These are phyloP conservation scores for Herminia tarsipennalis DNA, from an alignment of 2,888 invertebrate genomes.

Conservation along the genomic window DNA sequence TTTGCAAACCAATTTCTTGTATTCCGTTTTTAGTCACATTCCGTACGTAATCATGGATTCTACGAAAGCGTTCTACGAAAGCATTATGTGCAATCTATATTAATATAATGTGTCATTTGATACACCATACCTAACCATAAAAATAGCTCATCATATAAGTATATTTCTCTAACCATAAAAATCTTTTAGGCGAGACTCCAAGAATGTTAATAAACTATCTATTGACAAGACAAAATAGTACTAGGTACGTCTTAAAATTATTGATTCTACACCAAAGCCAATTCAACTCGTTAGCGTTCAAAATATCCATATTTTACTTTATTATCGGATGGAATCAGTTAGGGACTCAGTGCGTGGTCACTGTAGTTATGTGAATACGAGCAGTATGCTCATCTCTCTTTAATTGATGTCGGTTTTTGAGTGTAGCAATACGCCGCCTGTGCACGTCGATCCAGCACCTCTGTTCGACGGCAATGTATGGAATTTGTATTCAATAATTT, in stretches of 20 bases:
- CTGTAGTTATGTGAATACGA: slow-evolving; percentile 37
- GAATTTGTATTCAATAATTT: slow-evolving; percentile 80
- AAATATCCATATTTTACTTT: slow-evolving; percentile 8
- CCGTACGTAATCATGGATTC: too few relatives aligned
- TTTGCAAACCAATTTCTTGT: too few relatives aligned
- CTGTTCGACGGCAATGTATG: slow-evolving; percentile 69
- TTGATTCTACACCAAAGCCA: slow-evolving; percentile 4
- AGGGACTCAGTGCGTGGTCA: slow-evolving; percentile 23
- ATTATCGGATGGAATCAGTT: slow-evolving; percentile 6
- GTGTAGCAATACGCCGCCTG: slow-evolving; percentile 71
- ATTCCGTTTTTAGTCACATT: too few relatives aligned
- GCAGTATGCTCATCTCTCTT: slow-evolving; percentile 66
- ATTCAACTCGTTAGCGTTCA: slow-evolving; percentile 11
- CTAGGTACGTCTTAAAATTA: slow-evolving; percentile 2
- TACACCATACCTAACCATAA: too few relatives aligned
- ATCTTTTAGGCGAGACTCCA: too few relatives aligned
- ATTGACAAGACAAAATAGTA: too few relatives aligned
- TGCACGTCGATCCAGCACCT: slow-evolving; percentile 65
- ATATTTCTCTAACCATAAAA: too few relatives aligned
- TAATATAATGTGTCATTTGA: too few relatives aligned
- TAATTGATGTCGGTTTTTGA: slow-evolving; percentile 83
- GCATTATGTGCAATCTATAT: too few relatives aligned
- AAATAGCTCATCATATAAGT: too few relatives aligned
- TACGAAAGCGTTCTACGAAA: too few relatives aligned
- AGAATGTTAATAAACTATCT: slow-evolving; percentile 5